phyloP scores from a whole-genome alignment of 2,888 invertebrate species.

The Rhingia rostrata region DNA sequence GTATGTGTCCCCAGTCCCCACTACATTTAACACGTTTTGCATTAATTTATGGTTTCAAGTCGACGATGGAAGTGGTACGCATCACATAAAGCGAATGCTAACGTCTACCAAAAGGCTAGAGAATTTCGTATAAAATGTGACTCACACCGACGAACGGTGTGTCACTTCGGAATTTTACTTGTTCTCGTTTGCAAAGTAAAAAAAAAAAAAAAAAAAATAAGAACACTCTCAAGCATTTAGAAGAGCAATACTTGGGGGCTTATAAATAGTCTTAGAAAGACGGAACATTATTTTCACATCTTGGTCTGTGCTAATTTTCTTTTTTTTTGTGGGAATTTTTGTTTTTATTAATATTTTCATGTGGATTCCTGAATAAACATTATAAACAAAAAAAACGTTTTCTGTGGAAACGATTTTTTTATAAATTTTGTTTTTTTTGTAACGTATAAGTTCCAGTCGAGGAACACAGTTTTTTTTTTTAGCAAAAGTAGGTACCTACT shows the following conservation, averaged over 20 bases:
- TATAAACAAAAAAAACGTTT: background rate
- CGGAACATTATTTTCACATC: conserved; percentile 28
- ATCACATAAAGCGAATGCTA: conserved; percentile 6
- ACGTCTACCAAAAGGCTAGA: conserved; percentile 25
- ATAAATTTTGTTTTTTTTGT: conserved; percentile 18
- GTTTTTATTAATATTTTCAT: conserved; percentile 14
- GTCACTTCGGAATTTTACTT: conserved; percentile 65
- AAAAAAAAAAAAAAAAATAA: conserved; percentile 10
- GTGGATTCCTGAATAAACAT: background rate
- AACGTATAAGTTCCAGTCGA: background rate
- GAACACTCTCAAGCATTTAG: conserved; percentile 20
- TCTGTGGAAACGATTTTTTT: background rate
- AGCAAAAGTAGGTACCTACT: conserved; percentile 18
- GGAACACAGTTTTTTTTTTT: conserved; percentile 27
- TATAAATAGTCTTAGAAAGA: conserved; percentile 40
- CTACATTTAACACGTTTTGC: conserved; percentile 59
- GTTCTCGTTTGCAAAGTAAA: conserved; percentile 56
- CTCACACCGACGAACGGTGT: conserved; percentile 50
- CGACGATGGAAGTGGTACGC: conserved; percentile 32
- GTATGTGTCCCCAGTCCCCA: conserved; percentile 15
- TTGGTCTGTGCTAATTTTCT: conserved; percentile 17
- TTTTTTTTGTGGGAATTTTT: background rate
- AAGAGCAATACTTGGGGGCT: conserved; percentile 6
- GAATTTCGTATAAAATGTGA: conserved; percentile 38
- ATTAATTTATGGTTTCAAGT: conserved; percentile 54